Conservation (phyloP, 2,888 invertebrate genomes). For the Carcina quercana region DNA sequence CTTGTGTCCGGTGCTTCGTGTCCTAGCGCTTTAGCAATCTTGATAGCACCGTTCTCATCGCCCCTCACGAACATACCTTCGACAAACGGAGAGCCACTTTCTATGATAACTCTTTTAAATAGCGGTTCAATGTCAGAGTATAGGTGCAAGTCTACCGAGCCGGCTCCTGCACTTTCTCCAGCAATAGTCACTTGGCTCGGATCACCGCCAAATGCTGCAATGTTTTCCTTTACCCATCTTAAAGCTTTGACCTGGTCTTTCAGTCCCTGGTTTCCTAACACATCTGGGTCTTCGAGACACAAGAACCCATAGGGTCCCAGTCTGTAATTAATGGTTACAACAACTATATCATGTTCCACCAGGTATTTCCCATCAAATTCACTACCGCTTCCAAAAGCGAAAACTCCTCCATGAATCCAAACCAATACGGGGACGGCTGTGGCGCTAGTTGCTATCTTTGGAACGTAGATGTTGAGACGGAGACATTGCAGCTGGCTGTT, state of each 20-base stretch:
- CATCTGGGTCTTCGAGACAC: slow-evolving; percentile 35
- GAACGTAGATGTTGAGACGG: slow-evolving; percentile 32
- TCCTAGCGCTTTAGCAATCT: slow-evolving; percentile 34
- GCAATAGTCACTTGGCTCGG: slow-evolving; percentile 36
- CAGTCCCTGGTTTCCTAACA: slow-evolving; percentile 44
- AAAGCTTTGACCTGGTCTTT: slow-evolving; percentile 46
- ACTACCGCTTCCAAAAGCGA: slow-evolving; percentile 33
- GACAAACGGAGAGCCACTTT: slow-evolving; percentile 36
- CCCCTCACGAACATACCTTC: slow-evolving; percentile 26
- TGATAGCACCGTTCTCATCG: slow-evolving; percentile 28
- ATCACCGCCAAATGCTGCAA: slow-evolving; percentile 44
- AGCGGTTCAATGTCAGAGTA: slow-evolving; percentile 30
- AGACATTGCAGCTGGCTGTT: slow-evolving; percentile 29
- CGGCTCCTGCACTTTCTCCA: slow-evolving; percentile 49
- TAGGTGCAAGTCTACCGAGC: slow-evolving; percentile 40
- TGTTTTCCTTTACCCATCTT: slow-evolving; percentile 43
- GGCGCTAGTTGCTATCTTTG: slow-evolving; percentile 19
- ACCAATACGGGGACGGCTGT: slow-evolving; percentile 38
- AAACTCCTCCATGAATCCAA: slow-evolving; percentile 53
- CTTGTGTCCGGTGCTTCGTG: slow-evolving; percentile 17
- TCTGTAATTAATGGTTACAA: slow-evolving; percentile 41
- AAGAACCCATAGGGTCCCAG: slow-evolving; percentile 52
- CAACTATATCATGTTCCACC: slow-evolving; percentile 33
- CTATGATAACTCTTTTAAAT: slow-evolving; percentile 38
- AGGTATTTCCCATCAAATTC: slow-evolving; percentile 38